These are phyloP conservation scores for Scophthalmus maximus DNA, from an alignment of 2,113 vertebrate species.

Conservation along the genomic window DNA sequence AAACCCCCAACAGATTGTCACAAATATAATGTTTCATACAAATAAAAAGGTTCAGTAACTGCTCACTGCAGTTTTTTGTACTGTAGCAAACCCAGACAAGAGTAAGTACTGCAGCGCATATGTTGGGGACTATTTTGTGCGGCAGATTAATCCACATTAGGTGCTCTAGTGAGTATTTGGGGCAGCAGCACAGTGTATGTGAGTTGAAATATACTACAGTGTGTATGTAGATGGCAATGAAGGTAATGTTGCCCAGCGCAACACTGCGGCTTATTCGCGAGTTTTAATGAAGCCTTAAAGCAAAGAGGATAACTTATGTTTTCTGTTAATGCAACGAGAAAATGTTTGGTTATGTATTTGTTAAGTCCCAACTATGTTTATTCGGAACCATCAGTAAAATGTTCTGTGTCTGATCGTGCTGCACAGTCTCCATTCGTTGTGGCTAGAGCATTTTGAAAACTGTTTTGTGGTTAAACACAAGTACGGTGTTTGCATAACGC, in stretches of 20 bases:
- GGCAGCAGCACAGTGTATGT: not conserved
- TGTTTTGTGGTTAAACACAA: no score
- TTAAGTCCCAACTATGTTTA: no score
- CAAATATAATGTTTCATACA: not conserved
- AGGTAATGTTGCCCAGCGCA: not conserved
- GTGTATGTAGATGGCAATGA: not conserved
- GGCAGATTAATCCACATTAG: not conserved
- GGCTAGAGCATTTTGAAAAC: no score
- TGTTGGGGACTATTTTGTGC: not conserved
- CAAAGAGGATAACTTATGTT: not conserved
- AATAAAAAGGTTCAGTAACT: no score
- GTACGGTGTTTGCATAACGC: no score
- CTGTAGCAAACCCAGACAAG: not conserved
- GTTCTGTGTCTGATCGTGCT: no score
- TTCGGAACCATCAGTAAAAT: no score
- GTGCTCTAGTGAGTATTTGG: slow-evolving; percentile 11
- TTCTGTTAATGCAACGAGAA: no score
- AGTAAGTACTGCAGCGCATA: not conserved
- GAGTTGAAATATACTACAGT: not conserved
- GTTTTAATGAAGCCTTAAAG: not conserved
- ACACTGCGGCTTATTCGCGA: not conserved
- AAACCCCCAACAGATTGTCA: no score
- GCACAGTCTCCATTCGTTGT: no score
- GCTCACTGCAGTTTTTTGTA: not conserved
- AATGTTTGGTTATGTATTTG: no score